Percentiles rank a stretch among this genome's conserved stretches.
These are phyloP conservation scores for Montipora capricornis DNA, from an alignment of 64 coral and sea anemone genomes.

Conservation along the genomic window DNA sequence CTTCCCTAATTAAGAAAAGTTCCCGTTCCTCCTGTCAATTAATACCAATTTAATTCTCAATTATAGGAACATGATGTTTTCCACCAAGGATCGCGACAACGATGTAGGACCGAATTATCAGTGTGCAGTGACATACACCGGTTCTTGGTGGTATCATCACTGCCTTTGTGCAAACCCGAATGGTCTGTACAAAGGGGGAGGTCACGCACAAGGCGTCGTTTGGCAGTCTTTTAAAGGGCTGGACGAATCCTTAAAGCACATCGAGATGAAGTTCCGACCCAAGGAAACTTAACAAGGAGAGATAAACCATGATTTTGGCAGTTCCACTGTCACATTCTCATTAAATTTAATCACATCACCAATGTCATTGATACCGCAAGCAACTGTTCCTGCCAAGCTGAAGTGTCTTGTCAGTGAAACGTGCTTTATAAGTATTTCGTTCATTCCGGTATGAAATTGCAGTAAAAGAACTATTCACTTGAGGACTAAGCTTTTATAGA, in stretches of 20 bases:
- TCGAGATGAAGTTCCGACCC: slow-evolving; percentile 50
- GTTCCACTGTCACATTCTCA: no score
- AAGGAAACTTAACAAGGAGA: not conserved
- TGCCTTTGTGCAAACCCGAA: slow-evolving; percentile 34
- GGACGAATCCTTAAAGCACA: slow-evolving; percentile 21
- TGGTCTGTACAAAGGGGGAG: slow-evolving; percentile 27
- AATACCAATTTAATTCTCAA: not conserved
- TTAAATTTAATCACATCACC: no score
- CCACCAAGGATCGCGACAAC: slow-evolving; percentile 51
- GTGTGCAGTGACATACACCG: not conserved
- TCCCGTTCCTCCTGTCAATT: not conserved
- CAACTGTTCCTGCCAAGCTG: no score
- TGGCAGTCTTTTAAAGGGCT: not conserved
- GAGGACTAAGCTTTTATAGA: no score
- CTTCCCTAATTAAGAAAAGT: no score
- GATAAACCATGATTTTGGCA: no score
- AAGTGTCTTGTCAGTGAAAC: no score
- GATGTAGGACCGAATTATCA: not conserved
- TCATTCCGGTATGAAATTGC: no score
- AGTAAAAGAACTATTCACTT: no score
- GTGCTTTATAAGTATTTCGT: no score
- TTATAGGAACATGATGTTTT: slow-evolving; percentile 3
- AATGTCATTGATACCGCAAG: no score
- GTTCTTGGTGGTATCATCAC: slow-evolving; percentile 39
- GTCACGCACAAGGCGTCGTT: slow-evolving; percentile 15